phyloP scores from a whole-genome alignment of 2,797 vertebrate genomes.

The Psittacula echo region DNA sequence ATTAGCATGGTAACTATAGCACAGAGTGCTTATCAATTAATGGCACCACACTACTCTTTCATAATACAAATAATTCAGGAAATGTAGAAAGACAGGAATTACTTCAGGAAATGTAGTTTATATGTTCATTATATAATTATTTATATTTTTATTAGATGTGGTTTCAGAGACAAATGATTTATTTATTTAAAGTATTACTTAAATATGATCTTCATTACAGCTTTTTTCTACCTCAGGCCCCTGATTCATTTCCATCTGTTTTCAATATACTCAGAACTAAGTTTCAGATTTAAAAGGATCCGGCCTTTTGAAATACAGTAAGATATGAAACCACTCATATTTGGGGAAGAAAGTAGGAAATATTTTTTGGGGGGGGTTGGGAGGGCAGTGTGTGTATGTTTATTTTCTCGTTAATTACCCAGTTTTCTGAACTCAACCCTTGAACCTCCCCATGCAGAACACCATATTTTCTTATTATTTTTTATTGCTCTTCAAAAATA shows the following conservation, averaged over 20 bases:
- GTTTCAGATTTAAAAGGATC: not conserved
- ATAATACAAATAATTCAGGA: constrained; percentile 57
- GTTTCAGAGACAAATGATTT: constrained; percentile 39
- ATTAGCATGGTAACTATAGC: constrained; percentile 31
- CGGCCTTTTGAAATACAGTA: not conserved
- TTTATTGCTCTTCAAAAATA: constrained; percentile 6
- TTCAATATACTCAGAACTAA: not conserved
- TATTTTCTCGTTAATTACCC: not conserved
- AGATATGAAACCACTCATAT: not conserved
- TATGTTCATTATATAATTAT: constrained; percentile 46
- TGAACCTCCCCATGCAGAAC: not conserved
- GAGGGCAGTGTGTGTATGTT: not conserved
- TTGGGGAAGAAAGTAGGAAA: not conserved
- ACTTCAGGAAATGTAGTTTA: constrained; percentile 59
- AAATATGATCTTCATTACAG: constrained; percentile 10
- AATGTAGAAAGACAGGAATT: constrained; percentile 51
- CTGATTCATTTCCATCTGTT: constrained; percentile 38
- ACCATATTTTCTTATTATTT: not conserved
- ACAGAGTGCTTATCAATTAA: constrained; percentile 27
- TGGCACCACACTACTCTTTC: constrained; percentile 10
- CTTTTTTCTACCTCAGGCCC: not conserved
- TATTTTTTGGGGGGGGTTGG: not conserved
- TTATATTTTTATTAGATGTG: constrained; percentile 52
- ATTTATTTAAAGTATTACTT: constrained; percentile 51
- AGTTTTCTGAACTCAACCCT: not conserved